These are phyloP conservation scores for Bucco capensis DNA, from an alignment of 2,113 vertebrate genomes.

Conservation along the genomic window DNA sequence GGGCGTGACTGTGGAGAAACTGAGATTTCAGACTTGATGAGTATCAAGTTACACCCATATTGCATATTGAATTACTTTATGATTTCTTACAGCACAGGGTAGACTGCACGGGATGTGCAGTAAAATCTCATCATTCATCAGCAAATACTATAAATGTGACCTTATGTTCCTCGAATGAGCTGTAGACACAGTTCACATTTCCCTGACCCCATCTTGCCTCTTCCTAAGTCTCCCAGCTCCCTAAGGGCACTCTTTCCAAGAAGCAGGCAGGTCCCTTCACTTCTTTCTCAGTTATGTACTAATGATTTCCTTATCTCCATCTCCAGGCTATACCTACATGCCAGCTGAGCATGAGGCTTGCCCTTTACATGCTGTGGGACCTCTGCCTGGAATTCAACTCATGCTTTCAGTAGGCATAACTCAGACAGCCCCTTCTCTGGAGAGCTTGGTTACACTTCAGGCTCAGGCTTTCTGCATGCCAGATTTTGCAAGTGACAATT, in stretches of 20 bases:
- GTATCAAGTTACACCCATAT: conserved; percentile 9
- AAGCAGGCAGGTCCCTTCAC: not conserved
- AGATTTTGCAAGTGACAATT: not conserved
- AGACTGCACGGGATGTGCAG: not conserved
- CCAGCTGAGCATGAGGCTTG: not conserved
- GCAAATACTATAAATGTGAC: not conserved
- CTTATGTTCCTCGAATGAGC: conserved; percentile 32
- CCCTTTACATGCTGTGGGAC: not conserved
- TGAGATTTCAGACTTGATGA: conserved; percentile 6
- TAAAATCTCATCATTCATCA: not conserved
- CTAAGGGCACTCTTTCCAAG: not conserved
- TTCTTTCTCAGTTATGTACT: not conserved
- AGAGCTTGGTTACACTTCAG: not conserved
- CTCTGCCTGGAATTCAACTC: not conserved
- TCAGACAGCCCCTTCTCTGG: not conserved
- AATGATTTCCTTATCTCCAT: not conserved
- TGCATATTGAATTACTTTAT: not conserved
- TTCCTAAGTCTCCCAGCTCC: not conserved
- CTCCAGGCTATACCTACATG: not conserved
- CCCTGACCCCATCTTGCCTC: not conserved
- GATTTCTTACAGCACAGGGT: not conserved
- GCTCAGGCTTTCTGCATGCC: not conserved
- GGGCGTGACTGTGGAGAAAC: conserved; percentile 15
- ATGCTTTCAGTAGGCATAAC: not conserved
- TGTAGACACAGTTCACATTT: not conserved